A percentile compares a stretch with the other conserved stretches of the same genome.
phyloP scores from a whole-genome alignment of 2,797 vertebrate genomes.

The Syndactyla subalaris region DNA sequence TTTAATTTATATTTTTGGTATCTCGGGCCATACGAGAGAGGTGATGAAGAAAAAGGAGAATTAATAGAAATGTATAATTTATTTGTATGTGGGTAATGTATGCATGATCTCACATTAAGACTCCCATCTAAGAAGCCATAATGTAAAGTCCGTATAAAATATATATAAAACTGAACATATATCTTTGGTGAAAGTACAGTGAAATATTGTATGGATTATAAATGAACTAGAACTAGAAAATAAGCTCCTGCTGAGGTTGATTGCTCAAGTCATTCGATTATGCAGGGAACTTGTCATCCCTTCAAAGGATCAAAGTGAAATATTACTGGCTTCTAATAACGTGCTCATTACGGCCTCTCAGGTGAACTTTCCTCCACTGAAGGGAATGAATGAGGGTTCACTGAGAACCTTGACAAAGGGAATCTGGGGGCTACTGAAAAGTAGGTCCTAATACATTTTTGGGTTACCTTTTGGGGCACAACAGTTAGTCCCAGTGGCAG shows the following conservation, averaged over 20 bases:
- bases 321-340: neutral
- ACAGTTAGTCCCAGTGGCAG: neutral
- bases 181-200: neutral
- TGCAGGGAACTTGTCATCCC: neutral
- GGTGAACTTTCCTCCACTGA: neutral
- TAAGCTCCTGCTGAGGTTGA: slow-evolving; percentile 24
- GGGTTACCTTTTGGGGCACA: neutral
- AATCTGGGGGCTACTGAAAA: neutral
- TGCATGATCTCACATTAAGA: neutral
- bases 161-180: neutral
- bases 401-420: neutral
- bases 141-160: slow-evolving; percentile 20
- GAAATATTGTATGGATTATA: slow-evolving; percentile 32
- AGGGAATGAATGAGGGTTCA: neutral
- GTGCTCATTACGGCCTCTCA: neutral
- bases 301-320: neutral
- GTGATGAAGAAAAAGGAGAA: neutral
- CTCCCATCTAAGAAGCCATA: neutral
- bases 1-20: neutral
- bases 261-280: neutral
- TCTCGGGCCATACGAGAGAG: neutral
- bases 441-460: neutral
- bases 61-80: neutral
- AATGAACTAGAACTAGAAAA: slow-evolving; percentile 3
- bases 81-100: neutral